Evolutionary conservation across 2,888 invertebrate species (phyloP).

Genomic region (Hydraecia micacea): DNA sequence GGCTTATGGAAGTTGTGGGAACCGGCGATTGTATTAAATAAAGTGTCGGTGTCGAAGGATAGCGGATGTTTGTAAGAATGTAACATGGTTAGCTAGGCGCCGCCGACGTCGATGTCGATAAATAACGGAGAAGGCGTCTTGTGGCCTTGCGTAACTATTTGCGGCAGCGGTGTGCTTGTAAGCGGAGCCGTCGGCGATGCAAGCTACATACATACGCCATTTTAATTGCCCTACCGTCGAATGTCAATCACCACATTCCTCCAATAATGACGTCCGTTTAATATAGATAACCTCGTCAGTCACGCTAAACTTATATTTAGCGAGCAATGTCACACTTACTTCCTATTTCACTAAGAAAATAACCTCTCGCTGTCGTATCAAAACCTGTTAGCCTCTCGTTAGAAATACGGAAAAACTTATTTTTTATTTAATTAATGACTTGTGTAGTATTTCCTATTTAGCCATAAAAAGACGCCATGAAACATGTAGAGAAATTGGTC

Average conservation of each 20-base stretch:
- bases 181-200: constrained; percentile 70
- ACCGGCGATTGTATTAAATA: constrained; percentile 34
- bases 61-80: constrained; percentile 74
- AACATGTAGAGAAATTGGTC: constrained; percentile 59
- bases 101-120: constrained; percentile 76
- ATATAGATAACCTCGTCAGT: constrained; percentile 69
- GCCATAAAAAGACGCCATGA: constrained; percentile 8
- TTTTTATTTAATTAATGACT: not conserved
- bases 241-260: constrained; percentile 83
- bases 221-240: constrained; percentile 81
- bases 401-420: constrained; percentile 11
- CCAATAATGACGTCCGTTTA: constrained; percentile 72
- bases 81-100: constrained; percentile 71
- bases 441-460: constrained; percentile 21
- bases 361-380: constrained; percentile 23
- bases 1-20: constrained; percentile 17
- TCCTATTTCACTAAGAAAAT: constrained; percentile 56
- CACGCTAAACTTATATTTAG: constrained; percentile 62
- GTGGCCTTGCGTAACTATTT: constrained; percentile 87
- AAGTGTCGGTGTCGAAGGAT: constrained; percentile 60
- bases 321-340: constrained; percentile 60
- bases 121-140: constrained; percentile 79
- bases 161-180: constrained; percentile 79
- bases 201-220: constrained; percentile 67
- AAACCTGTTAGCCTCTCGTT: constrained; percentile 38